Conservation (phyloP, 2,888 invertebrate genomes). For the Meta bourneti region DNA sequence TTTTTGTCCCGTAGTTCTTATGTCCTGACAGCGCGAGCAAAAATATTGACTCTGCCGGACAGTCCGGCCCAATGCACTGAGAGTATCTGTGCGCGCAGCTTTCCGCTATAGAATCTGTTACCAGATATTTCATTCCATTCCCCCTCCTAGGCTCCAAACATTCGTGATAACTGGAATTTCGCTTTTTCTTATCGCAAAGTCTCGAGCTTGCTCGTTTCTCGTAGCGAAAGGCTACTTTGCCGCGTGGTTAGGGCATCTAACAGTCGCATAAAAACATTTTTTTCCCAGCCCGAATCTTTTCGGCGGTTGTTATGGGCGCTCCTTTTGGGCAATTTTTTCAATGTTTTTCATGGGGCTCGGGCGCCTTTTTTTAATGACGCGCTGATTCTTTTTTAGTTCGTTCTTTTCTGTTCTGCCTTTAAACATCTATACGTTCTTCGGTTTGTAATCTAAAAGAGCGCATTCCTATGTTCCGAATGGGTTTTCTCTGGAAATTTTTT, state of each 20-base stretch:
- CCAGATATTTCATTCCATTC: conserved; percentile 73
- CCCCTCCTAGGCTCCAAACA: conserved; percentile 53
- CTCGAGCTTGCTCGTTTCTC: conserved; percentile 61
- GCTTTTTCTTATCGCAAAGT: conserved; percentile 64
- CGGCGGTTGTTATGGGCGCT: conserved; percentile 38
- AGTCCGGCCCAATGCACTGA: conserved; percentile 69
- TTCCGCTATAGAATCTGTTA: conserved; percentile 42
- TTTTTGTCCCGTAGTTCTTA: conserved; percentile 29
- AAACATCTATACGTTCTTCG: conserved; percentile 26
- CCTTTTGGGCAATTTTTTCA: conserved; percentile 45
- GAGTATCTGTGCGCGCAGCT: conserved; percentile 50
- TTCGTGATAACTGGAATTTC: conserved; percentile 72
- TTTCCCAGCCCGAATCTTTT: conserved; percentile 32
- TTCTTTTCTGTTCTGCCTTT: conserved; percentile 26
- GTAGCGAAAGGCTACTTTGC: conserved; percentile 64
- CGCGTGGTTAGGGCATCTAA: conserved; percentile 70
- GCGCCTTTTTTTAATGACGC: conserved; percentile 41
- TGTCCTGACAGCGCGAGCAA: conserved; percentile 61
- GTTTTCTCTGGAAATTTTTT: not conserved
- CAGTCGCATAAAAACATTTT: conserved; percentile 64
- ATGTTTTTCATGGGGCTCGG: conserved; percentile 22
- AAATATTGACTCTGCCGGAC: conserved; percentile 70
- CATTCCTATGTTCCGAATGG: conserved; percentile 21
- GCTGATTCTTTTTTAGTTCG: conserved; percentile 10
- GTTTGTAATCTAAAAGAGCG: conserved; percentile 58